Base-by-base conservation (phyloP, 2,113 vertebrate species). In the Syngnathoides biaculeatus region DNA sequence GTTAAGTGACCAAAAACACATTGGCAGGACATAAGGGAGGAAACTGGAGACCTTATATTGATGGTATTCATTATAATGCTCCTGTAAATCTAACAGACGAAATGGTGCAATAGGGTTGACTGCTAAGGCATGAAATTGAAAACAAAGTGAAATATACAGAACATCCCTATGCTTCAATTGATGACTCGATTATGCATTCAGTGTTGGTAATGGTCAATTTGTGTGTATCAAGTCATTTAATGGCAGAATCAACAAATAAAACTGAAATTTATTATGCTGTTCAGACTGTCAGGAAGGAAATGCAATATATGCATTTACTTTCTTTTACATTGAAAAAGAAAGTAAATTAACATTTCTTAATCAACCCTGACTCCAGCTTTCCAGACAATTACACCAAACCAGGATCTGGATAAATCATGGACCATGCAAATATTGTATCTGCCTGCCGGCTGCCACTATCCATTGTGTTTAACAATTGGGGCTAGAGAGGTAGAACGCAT, bases 81-180 rank as follows among this genome's bases (percentile, higher is more conserved):
- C 65, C 78, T 72, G 84, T 86, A 85, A 84, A 89, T 89, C 82
- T 78, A 64, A 30, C 52, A 65, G 74, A 69, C 80, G 72, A 73
- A 87, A 79, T 67, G 72, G 59, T 78, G 81, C 84, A 86, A 79
- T 77, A 80, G 61, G 62, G 62, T 58, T 65, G 84, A 85, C 81
- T 84, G 73, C 72, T 71, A 84, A 79, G 79, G 81, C 79, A 84
- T 89, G 84, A 86, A 84, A 89, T 84, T 89, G 80, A 81, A 82
- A 86, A 85, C 78, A 84, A 78, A 84, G 74, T 79, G 76, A 84
- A 79, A 78, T 77, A 81, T 67, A 67, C 38, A 40, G 42, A 79
- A 52, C 52, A 80, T 74, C 67, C 74, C 39, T 47, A 56, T 67
- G 20, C 61, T 24, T 8, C 13, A 50, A 26, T 69, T 65, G 71